phyloP scores from a whole-genome alignment of 2,888 invertebrate genomes.

The Apodemia mormo region DNA sequence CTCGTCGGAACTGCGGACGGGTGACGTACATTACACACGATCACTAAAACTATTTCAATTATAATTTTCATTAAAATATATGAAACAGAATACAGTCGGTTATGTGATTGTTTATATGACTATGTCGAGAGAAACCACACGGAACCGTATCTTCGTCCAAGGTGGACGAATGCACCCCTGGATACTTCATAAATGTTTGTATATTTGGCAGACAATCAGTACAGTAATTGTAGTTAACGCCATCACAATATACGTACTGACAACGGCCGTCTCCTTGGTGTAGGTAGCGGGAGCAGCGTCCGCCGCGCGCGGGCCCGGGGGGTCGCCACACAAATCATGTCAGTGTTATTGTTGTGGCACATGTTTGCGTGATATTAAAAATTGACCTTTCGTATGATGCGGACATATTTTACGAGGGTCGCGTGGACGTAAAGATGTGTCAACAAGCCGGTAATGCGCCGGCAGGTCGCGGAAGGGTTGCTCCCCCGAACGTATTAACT shows the following conservation, averaged over 20 bases:
- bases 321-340: background rate
- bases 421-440: constrained; percentile 37
- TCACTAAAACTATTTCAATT: too few species aligned
- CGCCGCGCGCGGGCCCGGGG: too few species aligned
- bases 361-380: constrained; percentile 22
- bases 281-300: too few species aligned
- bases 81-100: too few species aligned
- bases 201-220: background rate
- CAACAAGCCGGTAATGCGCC: constrained; percentile 40
- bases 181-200: background rate
- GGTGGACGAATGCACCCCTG: too few species aligned
- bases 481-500: constrained; percentile 59
- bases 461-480: constrained; percentile 39
- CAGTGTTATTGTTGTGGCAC: constrained; percentile 13
- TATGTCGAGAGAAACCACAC: too few species aligned
- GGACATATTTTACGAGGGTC: constrained; percentile 29
- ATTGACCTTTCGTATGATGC: constrained; percentile 24
- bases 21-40: too few species aligned
- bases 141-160: too few species aligned
- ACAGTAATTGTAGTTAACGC: background rate
- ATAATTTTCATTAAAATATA: too few species aligned
- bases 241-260: too few species aligned
- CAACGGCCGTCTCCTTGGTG: too few species aligned
- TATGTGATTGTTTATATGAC: too few species aligned
- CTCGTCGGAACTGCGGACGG: background rate